These are phyloP conservation scores for Nestor notabilis DNA, from an alignment of 2,113 vertebrate species.

Conservation along the genomic window DNA sequence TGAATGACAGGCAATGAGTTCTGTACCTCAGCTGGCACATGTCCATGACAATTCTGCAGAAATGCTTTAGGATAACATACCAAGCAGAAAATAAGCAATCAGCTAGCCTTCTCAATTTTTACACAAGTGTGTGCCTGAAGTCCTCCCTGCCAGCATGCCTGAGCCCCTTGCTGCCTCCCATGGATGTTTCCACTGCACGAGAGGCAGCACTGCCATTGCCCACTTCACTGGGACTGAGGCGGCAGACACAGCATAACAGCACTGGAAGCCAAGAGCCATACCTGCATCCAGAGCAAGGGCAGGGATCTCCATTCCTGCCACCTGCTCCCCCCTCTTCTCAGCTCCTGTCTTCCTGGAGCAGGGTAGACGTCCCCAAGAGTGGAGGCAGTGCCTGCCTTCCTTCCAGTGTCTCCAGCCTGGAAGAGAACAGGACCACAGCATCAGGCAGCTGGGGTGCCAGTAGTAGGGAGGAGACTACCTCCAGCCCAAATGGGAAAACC, in stretches of 20 bases:
- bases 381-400: background rate
- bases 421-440: background rate
- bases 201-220: background rate
- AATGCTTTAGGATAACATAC: background rate
- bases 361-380: background rate
- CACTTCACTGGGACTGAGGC: fast-evolving
- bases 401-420: background rate
- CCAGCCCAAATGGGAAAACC: background rate
- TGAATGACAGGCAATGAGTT: background rate
- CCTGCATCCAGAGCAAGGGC: background rate
- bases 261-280: fast-evolving
- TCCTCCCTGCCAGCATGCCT: background rate
- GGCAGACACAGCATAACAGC: fast-evolving
- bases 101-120: background rate
- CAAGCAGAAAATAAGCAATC: background rate
- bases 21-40: background rate
- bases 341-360: background rate
- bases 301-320: background rate
- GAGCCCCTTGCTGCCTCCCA: background rate
- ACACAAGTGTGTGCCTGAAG: background rate
- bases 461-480: background rate
- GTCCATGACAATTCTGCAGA: background rate
- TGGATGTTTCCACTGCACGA: fast-evolving
- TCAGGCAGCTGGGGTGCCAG: background rate
- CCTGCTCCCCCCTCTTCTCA: background rate